Base-by-base conservation (phyloP, 2,888 invertebrate genomes). In the Physocephala rufipes region DNA sequence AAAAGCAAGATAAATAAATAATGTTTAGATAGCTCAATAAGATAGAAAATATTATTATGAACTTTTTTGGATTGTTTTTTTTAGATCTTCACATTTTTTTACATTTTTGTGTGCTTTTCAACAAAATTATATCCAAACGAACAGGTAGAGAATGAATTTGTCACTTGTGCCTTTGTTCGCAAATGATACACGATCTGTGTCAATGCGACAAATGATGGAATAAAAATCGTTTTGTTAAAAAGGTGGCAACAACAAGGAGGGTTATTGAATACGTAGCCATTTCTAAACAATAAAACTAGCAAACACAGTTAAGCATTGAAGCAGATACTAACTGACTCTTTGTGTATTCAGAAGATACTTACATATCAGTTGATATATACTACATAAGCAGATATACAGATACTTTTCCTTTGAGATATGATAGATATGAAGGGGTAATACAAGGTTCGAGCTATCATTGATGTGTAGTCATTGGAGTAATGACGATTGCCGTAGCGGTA, bases 291-390 rank as follows among this genome's bases (percentile, higher is more conserved):
- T 51, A 47, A 45, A 67, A 67, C n/a, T n/a, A n/a, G 43, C n/a
- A 67, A 67, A 58, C 59, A 59, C 58, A 67, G 58, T 59, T 67
- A 58, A 43, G 47, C 67, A 67, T 43, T 67, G 59, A 43, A 59
- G 59, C 24, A 69, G 63, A 69, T 62, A 53, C 53, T 53, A 21
- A 9, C 36, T 36, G 36, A 7, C 5, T 36, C 4, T n/a, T 36
- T 36, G 36, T 36, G 36, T 36, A 36, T 36, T 36, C 36, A 36
- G 36, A 7, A 9, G 36, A 36, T 36, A 36, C 36, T 36, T 9
- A 36, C 5, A 36, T 9, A 7, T 36, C 5, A 36, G 36, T 36
- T 36, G 36, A 36, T 36, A 36, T n/a, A n/a, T n/a, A 36, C 36
- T 36, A 36, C n/a, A n/a, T 36, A 36, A 36, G 36, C 9, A 36